Conservation (phyloP, 2,888 invertebrate genomes). For the Caenorhabditis parvicauda region DNA sequence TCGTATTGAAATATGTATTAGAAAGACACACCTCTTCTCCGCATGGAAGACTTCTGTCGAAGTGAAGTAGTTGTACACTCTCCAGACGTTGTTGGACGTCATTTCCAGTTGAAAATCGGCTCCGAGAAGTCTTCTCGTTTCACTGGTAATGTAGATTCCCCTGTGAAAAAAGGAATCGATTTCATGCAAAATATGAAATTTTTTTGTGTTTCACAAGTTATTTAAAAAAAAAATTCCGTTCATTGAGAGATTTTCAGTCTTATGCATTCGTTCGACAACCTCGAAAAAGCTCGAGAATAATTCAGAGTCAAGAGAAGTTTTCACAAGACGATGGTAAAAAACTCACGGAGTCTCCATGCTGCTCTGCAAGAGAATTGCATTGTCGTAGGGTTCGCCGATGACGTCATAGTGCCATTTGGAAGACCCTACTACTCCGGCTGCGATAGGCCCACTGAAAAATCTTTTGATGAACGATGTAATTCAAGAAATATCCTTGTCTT, state of each 20-base stretch:
- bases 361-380: constrained; percentile 47
- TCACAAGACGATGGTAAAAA: background rate
- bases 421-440: constrained; percentile 51
- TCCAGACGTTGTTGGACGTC: constrained; percentile 27
- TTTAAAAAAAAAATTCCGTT: background rate
- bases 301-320: no score
- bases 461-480: background rate
- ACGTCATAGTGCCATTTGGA: constrained; percentile 61
- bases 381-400: constrained; percentile 50
- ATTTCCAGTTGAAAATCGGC: constrained; percentile 23
- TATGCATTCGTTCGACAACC: background rate
- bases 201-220: background rate
- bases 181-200: no score
- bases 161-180: constrained; percentile 9
- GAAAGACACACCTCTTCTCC: constrained; percentile 29
- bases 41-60: constrained; percentile 31
- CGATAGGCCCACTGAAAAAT: constrained; percentile 18
- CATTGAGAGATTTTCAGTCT: no score
- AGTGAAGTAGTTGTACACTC: constrained; percentile 12
- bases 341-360: constrained; percentile 35
- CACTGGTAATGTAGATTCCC: constrained; percentile 42
- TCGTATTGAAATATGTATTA: no score
- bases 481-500: background rate
- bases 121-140: constrained; percentile 31
- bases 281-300: no score